Conservation (phyloP, 1,140 invertebrate genomes). For the Drosophila nannoptera region DNA sequence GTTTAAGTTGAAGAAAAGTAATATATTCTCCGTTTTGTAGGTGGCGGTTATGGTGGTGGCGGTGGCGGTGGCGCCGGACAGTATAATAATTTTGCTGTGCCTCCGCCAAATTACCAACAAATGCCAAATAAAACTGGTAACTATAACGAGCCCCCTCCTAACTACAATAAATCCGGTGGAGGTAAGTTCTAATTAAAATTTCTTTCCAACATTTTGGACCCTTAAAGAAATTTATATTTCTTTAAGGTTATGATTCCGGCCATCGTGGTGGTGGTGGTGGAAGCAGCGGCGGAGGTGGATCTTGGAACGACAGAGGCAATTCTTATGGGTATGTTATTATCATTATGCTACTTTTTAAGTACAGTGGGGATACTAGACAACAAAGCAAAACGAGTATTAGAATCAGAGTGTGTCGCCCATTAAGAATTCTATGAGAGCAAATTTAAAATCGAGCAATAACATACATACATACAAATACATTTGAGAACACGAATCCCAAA, state of each 20-base stretch:
- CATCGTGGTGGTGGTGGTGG: slow-evolving; percentile 78
- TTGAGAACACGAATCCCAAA: slow-evolving; percentile 3
- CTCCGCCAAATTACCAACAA: slow-evolving; percentile 76
- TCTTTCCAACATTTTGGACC: slow-evolving; percentile 3
- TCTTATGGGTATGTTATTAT: slow-evolving; percentile 81
- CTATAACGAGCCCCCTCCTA: slow-evolving; percentile 76
- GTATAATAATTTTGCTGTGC: slow-evolving; percentile 76
- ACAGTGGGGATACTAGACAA: slow-evolving; percentile 20
- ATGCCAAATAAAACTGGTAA: slow-evolving; percentile 72
- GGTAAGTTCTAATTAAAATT: slow-evolving; percentile 47
- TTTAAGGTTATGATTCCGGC: slow-evolving; percentile 78
- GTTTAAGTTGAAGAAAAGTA: background rate
- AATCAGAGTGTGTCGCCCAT: slow-evolving; percentile 23
- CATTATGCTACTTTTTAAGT: slow-evolving; percentile 46
- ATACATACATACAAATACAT: slow-evolving; percentile 15
- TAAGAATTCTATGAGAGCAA: slow-evolving; percentile 15
- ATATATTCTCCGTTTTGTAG: slow-evolving; percentile 28
- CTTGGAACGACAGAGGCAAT: slow-evolving; percentile 75
- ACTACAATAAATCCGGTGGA: slow-evolving; percentile 64
- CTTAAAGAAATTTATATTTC: slow-evolving; percentile 23
- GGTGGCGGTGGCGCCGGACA: slow-evolving; percentile 67
- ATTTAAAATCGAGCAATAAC: slow-evolving; percentile 4
- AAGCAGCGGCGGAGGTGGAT: slow-evolving; percentile 74
- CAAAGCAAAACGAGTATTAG: slow-evolving; percentile 10
- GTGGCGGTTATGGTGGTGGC: slow-evolving; percentile 68